Percentiles rank a stretch among this genome's conserved stretches.
Evolutionary conservation across 2,113 vertebrate genomes (phyloP).

Genomic region (Heterotis niloticus): DNA sequence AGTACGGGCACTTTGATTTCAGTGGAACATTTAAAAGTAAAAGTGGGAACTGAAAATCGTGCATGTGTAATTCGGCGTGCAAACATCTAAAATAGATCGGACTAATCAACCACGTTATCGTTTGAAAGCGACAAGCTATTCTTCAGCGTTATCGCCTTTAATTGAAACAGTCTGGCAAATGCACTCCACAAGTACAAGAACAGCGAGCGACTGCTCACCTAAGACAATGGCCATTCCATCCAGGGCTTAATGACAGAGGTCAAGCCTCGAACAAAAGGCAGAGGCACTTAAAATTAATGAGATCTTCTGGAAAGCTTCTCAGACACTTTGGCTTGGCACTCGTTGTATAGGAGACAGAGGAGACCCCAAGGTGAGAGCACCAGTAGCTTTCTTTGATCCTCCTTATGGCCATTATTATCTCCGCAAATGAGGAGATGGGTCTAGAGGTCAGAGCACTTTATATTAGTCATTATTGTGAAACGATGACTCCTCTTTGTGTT

Average conservation of each 20-base stretch:
- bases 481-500: too few relatives aligned
- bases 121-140: conserved; percentile 9
- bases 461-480: too few relatives aligned
- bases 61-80: too few relatives aligned
- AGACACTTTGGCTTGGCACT: neutral
- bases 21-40: too few relatives aligned
- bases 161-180: conserved; percentile 23
- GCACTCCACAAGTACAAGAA: conserved; percentile 27
- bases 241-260: conserved; percentile 18
- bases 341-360: neutral
- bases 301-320: conserved; percentile 30
- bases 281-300: conserved; percentile 2
- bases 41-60: too few relatives aligned
- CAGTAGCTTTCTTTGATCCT: neutral
- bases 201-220: neutral
- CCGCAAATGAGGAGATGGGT: neutral
- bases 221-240: conserved; percentile 21
- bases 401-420: neutral
- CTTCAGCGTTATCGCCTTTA: conserved; percentile 22
- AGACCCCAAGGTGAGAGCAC: neutral
- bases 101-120: neutral
- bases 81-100: too few relatives aligned
- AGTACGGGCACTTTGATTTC: too few relatives aligned
- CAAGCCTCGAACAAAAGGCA: conserved; percentile 17
- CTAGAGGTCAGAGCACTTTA: neutral